Conservation (phyloP, 2,797 vertebrate genomes). For the Gymnoscopelus microlampas region DNA sequence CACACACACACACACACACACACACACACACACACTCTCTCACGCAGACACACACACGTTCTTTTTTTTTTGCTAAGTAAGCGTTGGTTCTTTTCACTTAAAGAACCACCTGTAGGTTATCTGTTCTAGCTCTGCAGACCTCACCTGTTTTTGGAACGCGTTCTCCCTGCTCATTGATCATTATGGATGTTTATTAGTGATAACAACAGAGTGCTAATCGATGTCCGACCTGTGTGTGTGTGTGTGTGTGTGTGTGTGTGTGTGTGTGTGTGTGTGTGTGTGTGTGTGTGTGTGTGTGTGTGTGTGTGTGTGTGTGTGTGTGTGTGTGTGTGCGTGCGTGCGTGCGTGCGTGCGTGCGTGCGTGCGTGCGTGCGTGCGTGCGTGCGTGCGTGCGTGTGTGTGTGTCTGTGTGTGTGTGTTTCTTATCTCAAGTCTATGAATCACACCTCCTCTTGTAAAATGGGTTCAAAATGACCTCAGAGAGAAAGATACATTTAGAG, state of each 20-base stretch:
- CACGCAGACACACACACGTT: not conserved
- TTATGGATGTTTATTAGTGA: conserved; percentile 42
- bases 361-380: not conserved
- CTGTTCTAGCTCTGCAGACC: conserved; percentile 24
- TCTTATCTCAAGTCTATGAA: conserved; percentile 36
- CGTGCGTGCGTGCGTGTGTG: not conserved
- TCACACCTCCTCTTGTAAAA: not conserved
- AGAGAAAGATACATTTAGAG: not conserved
- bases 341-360: conserved; percentile 9
- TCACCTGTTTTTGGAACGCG: conserved; percentile 40
- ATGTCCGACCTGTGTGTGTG: conserved; percentile 30
- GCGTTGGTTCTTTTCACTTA: conserved; percentile 31
- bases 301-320: conserved; percentile 1
- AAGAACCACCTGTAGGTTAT: not conserved
- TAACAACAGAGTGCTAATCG: conserved; percentile 61
- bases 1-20: conserved; percentile 28
- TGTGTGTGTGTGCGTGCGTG: conserved; percentile 5
- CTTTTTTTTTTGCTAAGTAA: conserved; percentile 43
- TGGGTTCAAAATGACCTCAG: conserved; percentile 9
- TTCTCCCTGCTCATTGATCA: conserved; percentile 57
- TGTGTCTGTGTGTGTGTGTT: not conserved
- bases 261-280: not conserved
- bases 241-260: conserved; percentile 12
- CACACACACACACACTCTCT: conserved; percentile 26
- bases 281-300: not conserved